Percentiles rank a stretch among this genome's conserved stretches.
Conservation (phyloP, 2,888 invertebrate species). For the Eurytoma adleriae region DNA sequence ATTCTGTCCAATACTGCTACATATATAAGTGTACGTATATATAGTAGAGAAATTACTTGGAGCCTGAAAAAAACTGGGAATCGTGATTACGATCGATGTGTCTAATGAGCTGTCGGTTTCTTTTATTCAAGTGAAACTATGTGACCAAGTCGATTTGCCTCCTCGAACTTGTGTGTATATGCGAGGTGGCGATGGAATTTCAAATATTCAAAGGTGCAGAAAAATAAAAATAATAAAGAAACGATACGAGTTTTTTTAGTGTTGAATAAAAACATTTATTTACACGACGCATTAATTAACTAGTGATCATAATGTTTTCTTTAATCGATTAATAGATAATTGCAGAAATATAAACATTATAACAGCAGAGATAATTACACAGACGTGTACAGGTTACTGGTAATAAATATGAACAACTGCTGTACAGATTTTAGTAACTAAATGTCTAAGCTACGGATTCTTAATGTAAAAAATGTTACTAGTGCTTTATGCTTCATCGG, state of each 20-base stretch:
- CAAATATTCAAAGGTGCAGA: constrained; percentile 32
- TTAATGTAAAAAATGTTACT: constrained; percentile 19
- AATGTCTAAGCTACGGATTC: constrained; percentile 15
- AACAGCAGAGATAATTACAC: constrained; percentile 29
- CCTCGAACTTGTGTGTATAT: not conserved
- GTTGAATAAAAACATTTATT: constrained; percentile 68
- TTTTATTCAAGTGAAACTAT: no score
- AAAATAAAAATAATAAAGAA: constrained; percentile 6
- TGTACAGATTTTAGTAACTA: constrained; percentile 35
- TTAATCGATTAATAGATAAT: constrained; percentile 22
- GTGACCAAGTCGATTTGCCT: no score
- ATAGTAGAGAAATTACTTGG: no score
- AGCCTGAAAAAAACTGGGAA: constrained; percentile 32
- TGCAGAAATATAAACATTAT: constrained; percentile 36
- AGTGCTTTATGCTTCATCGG: constrained; percentile 1
- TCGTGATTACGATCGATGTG: not conserved
- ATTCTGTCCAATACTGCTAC: constrained; percentile 59
- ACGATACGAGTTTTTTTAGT: constrained; percentile 51
- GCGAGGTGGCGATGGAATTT: constrained; percentile 1
- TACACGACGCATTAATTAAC: constrained; percentile 61
- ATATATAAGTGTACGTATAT: not conserved
- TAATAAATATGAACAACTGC: constrained; percentile 56
- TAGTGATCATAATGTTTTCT: constrained; percentile 18
- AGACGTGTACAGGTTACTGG: constrained; percentile 37
- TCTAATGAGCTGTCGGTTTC: no score